Evolutionary conservation across 30 jellyfish, hydroid and myxozoan genomes (phyloP), one percentile per base, ranked within the genome.

Genomic region (Chironex yamaguchii): DNA sequence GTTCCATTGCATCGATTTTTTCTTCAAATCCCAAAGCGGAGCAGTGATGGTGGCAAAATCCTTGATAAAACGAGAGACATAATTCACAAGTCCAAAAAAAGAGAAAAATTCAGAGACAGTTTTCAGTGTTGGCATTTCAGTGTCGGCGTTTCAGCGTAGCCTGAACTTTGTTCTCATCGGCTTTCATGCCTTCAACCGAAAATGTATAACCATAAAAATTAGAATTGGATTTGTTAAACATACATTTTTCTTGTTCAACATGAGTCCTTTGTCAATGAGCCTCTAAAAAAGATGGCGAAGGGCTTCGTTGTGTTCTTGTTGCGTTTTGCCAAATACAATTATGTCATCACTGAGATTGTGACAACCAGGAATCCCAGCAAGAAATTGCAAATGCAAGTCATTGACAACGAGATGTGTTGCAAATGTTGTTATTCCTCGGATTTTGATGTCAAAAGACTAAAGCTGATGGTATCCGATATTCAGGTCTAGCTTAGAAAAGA

Each of bases 401-500:
- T 65, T 29, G n/a, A n/a, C 17, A n/a, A 84, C 72, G 34, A 17
- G 51, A 13, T 79, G 73, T 9, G 90, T 33, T 17, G 50, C 25
- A 31, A 63, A 79, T 20, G 90, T 54, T 4, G 88, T 79, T 4
- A 79, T 66, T 29, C 36, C 24, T 2, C 72, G 68, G 20, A 68
- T n/a, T 0, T 30, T 51, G 4, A 3, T 34, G 12, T 62, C 72
- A 33, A 21, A 50, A 0, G 63, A 68, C 34, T 79, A 85, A 13
- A 79, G 30, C 71, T 79, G 90, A 63, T 58, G 87, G 62, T 12
- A 79, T 29, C 72, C 72, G 11, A 51, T 29, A 9, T 31, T 27
- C 2, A 79, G 88, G 48, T 79, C 90, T 23, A 79, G 30, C 63
- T 58, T 79, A 2, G 86, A 54, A 25, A 79, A 79, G 23, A 79